Evolutionary conservation across 2,797 vertebrate genomes (phyloP), one percentile per base, ranked within the genome.

Genomic region (Chaunax sp.): DNA sequence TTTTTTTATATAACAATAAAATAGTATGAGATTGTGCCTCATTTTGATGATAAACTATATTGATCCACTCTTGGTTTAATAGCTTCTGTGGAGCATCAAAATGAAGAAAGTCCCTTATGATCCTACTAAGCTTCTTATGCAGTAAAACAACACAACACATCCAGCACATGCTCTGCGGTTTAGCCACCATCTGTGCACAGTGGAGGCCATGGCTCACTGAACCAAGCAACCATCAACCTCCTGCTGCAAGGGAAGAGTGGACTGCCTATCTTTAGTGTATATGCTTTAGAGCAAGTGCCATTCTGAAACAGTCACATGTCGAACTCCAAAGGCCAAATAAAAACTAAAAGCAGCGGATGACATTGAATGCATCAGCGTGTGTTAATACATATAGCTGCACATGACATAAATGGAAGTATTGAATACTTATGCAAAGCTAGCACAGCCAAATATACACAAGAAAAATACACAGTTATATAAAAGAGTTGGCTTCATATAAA

Each of bases 121-220:
- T 66, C 37, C 44, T 56, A 82, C 64, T 72, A 65, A 73, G 41
- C 55, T 62, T 61, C 47, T 63, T 67, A 78, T 78, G 65, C 47
- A 30, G 72, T 62, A 37, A 77, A 55, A 82, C 73, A 79, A 77
- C 78, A 72, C 77, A 82, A 76, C 81, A 83, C 65, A 72, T 71
- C 66, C 47, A 77, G 72, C 87, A 90, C 89, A 89, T 89, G 89
- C 81, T 87, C 84, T 57, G 72, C 78, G 75, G 75, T 89, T 87
- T 78, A 64, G 78, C 74, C 77, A 78, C 90, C 91, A 92, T 92
- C 91, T 92, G 90, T 81, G 85, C 89, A 77, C 77, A 69, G 81
- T 53, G 51, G 70, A 78, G 38, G 60, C 72, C 40, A 45, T n/a
- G 37, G 78, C 82, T 78, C 76, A 23, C 40, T 63, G 58, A 76